Evolutionary conservation across 2,888 invertebrate genomes (phyloP), one percentile per base, ranked within the genome.

Genomic region (Physocephala rufipes): DNA sequence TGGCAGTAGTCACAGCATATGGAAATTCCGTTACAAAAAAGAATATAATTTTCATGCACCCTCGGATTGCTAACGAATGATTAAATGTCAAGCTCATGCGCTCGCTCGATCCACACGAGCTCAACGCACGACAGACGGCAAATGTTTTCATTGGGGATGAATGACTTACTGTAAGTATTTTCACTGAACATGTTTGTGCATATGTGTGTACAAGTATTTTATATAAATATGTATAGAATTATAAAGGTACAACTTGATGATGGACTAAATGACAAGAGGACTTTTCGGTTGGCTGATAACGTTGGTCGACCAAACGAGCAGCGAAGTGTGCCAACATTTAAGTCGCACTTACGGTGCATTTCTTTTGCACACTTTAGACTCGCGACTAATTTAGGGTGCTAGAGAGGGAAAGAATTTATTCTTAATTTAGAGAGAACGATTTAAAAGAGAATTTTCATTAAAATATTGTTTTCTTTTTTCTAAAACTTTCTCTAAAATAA

Each of bases 11-110:
- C 3, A n/a, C 49, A 78, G 78, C 82, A 82, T 81, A 82, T 78
- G 82, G 82, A 76, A 78, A 82, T 79, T 81, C 82, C 82, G 82
- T 82, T 82, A 82, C 82, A 74, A 75, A 68, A 45, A n/a, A n/a
- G n/a, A n/a, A n/a, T n/a, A 67, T 67, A 30, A 36, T 61, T 55
- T 9, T 36, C 51, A 62, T 24, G 49, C 68, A 61, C 68, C 62
- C 68, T 62, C 36, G 26, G 30, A 36, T 28, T 45, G 19, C n/a
- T 47, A 16, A 9, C 45, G 30, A 53, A 21, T 36, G 36, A 36
- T 45, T 68, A 58, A 53, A 53, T 21, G 53, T 36, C 36, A 21
- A 21, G 12, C 28, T 21, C 30, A 5, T 30, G 47, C 36, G 62
- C 30, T 36, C 36, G 36, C 36, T 36, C 21, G 68, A 15, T 61